phyloP scores from a whole-genome alignment of 2,113 vertebrate species.

The Syngnathus typhle region DNA sequence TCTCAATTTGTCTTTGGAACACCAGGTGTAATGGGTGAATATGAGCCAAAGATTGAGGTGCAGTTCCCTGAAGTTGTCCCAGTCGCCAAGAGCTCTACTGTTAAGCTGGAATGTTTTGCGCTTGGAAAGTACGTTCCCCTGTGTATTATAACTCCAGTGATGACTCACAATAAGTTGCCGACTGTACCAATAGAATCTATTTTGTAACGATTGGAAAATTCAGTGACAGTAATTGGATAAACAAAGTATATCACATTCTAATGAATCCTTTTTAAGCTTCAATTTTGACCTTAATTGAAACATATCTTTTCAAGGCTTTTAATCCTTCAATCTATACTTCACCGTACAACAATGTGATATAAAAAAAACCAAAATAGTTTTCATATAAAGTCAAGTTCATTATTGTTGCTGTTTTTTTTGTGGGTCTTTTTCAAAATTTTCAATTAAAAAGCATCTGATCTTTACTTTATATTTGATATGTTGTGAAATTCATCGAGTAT shows the following conservation, averaged over 20 bases:
- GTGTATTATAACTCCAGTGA: conserved; percentile 9
- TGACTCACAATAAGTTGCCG: conserved; percentile 19
- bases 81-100: conserved; percentile 82
- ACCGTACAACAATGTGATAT: no score
- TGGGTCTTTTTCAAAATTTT: no score
- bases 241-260: conserved; percentile 15
- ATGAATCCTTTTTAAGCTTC: conserved; percentile 12
- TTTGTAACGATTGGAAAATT: conserved; percentile 7
- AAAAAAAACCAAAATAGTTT: no score
- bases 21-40: conserved; percentile 95
- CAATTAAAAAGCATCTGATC: no score
- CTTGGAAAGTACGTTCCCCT: conserved; percentile 87
- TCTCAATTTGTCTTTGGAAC: conserved; percentile 27
- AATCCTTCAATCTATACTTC: no score
- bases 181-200: conserved; percentile 9
- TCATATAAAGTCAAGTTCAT: no score
- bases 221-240: conserved; percentile 6
- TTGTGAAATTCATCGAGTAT: no score
- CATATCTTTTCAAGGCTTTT: no score
- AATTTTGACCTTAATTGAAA: not conserved
- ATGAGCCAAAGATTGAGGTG: conserved; percentile 96
- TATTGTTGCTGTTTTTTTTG: no score
- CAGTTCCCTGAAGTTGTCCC: conserved; percentile 87
- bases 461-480: no score
- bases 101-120: conserved; percentile 92